Percentiles rank a stretch among this genome's conserved stretches.
Conservation (phyloP, 2,113 vertebrate species). For the Upupa epops region DNA sequence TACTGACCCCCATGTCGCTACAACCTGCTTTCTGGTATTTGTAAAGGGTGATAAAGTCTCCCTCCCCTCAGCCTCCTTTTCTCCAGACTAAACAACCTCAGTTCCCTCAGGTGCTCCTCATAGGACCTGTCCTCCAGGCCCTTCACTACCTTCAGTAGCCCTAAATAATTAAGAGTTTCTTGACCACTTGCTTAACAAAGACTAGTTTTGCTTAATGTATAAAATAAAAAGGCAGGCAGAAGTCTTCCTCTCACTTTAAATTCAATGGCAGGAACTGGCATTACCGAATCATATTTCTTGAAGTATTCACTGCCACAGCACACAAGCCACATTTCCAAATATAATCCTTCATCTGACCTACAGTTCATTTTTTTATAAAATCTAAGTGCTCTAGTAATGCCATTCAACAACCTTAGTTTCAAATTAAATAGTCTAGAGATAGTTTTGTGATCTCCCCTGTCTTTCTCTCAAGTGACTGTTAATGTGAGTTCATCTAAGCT, state of each 20-base stretch:
- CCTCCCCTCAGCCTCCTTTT: too few species aligned
- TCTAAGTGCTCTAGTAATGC: background rate
- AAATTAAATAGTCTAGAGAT: background rate
- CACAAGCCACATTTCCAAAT: background rate
- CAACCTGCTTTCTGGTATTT: too few species aligned
- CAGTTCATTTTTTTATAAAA: constrained; percentile 43
- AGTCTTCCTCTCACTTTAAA: background rate
- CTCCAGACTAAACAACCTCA: too few species aligned
- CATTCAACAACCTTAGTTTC: background rate
- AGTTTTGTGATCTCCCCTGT: background rate
- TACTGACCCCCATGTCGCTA: too few species aligned
- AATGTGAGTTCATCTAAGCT: background rate
- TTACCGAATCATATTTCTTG: background rate
- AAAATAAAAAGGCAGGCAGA: background rate
- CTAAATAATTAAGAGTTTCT: background rate
- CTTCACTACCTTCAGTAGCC: too few species aligned
- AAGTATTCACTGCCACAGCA: constrained; percentile 39
- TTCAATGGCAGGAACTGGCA: background rate
- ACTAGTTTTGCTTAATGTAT: background rate
- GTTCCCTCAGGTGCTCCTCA: too few species aligned
- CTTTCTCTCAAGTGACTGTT: background rate
- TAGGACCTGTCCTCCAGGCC: too few species aligned
- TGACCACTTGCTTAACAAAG: constrained; percentile 13
- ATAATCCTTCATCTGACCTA: constrained; percentile 30
- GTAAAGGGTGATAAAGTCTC: too few species aligned